Conservation (phyloP, 2,888 invertebrate species). For the Eristalis arbustorum region DNA sequence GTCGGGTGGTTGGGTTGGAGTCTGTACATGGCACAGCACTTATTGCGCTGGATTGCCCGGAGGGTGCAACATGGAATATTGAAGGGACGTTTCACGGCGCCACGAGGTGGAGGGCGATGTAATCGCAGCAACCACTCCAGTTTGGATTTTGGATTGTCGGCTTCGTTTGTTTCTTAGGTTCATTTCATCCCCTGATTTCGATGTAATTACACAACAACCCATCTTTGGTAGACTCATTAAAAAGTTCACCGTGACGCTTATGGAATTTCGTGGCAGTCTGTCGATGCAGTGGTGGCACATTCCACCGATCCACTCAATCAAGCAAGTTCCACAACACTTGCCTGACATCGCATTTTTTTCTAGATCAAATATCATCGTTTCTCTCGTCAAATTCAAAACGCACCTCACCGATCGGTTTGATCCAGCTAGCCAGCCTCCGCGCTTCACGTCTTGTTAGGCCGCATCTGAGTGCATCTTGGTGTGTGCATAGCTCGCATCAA, state of each 20-base stretch:
- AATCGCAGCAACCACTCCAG: conserved; percentile 40
- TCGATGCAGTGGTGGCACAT: not conserved
- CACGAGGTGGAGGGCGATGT: not conserved
- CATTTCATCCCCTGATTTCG: conserved; percentile 16
- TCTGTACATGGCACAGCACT: conserved; percentile 64
- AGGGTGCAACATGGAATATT: conserved; percentile 2
- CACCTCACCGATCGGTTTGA: conserved; percentile 47
- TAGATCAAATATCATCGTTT: conserved; percentile 55
- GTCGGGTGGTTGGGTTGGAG: not conserved
- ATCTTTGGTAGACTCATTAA: conserved; percentile 7
- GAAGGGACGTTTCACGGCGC: not conserved
- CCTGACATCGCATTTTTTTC: conserved; percentile 10
- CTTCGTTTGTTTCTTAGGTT: not conserved
- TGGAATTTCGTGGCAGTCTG: not conserved
- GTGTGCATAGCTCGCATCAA: conserved; percentile 18
- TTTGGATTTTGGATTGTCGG: conserved; percentile 20
- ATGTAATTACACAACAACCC: conserved; percentile 38
- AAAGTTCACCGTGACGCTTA: not conserved
- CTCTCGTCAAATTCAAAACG: conserved; percentile 27
- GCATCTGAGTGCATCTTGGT: conserved; percentile 41
- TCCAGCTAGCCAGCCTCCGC: conserved; percentile 26
- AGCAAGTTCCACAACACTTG: conserved; percentile 49
- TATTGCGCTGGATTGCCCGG: conserved; percentile 53
- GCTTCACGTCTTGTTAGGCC: conserved; percentile 56
- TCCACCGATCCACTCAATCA: conserved; percentile 17